Percentiles rank a stretch among this genome's conserved stretches.
These are phyloP conservation scores for Drosophila suzukii DNA, from an alignment of 1,140 invertebrate species.

Conservation along the genomic window DNA sequence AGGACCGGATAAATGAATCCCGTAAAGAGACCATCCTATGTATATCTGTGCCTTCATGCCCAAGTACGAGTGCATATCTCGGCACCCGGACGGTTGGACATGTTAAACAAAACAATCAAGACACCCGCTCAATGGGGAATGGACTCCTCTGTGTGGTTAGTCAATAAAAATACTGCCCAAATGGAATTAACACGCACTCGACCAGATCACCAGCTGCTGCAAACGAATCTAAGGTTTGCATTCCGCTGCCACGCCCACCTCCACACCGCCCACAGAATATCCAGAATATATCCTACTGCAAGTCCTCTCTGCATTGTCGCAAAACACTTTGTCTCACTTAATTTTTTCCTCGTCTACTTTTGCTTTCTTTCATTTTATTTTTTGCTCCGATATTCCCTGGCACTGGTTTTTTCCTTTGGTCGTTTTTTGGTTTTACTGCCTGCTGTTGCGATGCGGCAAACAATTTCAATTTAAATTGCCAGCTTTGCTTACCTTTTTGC, in stretches of 20 bases:
- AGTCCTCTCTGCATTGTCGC: conserved; percentile 62
- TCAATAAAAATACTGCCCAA: conserved; percentile 78
- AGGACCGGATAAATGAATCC: conserved; percentile 19
- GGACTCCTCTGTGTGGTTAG: conserved; percentile 63
- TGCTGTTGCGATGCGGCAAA: conserved; percentile 77
- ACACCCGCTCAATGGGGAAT: conserved; percentile 47
- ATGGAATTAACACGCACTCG: conserved; percentile 75
- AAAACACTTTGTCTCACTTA: conserved; percentile 82
- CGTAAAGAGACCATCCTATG: conserved; percentile 6
- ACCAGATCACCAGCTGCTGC: conserved; percentile 31
- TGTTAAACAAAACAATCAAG: conserved; percentile 74
- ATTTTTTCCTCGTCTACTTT: conserved; percentile 67
- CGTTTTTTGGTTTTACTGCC: conserved; percentile 52
- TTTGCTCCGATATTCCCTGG: conserved; percentile 17
- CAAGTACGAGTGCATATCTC: not conserved
- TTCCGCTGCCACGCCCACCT: conserved; percentile 14
- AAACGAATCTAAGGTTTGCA: conserved; percentile 32
- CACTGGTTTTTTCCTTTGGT: conserved; percentile 22
- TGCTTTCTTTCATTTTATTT: conserved; percentile 33
- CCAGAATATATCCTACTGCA: conserved; percentile 7
- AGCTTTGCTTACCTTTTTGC: conserved; percentile 78
- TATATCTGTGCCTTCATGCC: conserved; percentile 25
- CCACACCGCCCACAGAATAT: not conserved
- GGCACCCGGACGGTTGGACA: conserved; percentile 26
- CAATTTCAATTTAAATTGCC: conserved; percentile 81